Evolutionary conservation across 2,797 vertebrate genomes (phyloP), one percentile per base, ranked within the genome.

Genomic region (Lycodopsis pacificus): DNA sequence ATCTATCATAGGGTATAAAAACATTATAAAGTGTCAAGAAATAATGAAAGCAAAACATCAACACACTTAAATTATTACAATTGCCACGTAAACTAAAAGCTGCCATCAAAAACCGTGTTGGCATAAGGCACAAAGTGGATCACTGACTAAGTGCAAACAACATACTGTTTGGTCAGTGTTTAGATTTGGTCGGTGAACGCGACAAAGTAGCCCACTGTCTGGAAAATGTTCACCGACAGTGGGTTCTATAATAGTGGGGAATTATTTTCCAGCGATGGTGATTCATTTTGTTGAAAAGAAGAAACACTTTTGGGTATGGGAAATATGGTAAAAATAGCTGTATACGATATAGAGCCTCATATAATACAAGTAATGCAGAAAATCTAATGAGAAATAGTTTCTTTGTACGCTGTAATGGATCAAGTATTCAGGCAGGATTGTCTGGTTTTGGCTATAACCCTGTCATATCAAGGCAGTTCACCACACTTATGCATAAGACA

Each of bases 131-230:
- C 7, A 61, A 36, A 32, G 42, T 25, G 13, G 6, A 71, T 53
- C 25, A 44, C 49, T 38, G 46, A 59, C 12, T 64, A 19, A 76
- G 49, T 13, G 27, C 34, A 68, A 81, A 65, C n/a, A 76, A 46
- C 25, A n/a, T 71, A 34, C 32, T 58, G 42, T 59, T 80, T 65
- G 54, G 30, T 69, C 67, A 19, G 51, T 25, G 62, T 56, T 56
- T 34, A 66, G 6, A 13, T 62, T n/a, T 53, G 53, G 46, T 20
- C 6, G 2, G 5, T 49, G 57, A 73, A 67, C 42, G 34, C 11
- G 7, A 61, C 22, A 65, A 77, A 68, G 66, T 42, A 58, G 68
- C 49, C 54, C 30, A 61, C 54, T 32, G 10, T 42, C 36, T 25
- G 19, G 22, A 64, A 34, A 79, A 25, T 36, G 17, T 34, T 79